Evolutionary conservation across 2,113 vertebrate species (phyloP), one percentile per base, ranked within the genome.

Genomic region (Solenodon paradoxus): DNA sequence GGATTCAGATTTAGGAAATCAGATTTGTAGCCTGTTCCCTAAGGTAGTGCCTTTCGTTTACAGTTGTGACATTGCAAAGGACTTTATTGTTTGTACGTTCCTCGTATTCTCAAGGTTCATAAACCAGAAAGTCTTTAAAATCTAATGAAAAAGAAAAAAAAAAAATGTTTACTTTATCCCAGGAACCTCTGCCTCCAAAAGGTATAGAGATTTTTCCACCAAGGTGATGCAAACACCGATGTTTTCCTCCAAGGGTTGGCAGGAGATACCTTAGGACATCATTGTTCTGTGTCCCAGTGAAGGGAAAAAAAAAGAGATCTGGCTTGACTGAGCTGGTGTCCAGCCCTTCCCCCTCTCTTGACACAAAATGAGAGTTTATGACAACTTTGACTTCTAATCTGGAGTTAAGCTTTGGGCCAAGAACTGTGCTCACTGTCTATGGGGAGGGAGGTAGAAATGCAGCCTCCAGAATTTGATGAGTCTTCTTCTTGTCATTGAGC

Each of bases 301-400:
- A 77, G 55, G 17, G 28, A 20, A 0, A 8, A 2, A 8, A 2
- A 3, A 40, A 64, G 40, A 38, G 32, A 49, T 47, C 15, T 10
- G 35, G 24, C 66, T 89, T 47, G 63, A 66, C 59, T 78, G 24
- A 32, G 13, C 12, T 42, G 16, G 13, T 8, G 5, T 0, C 9
- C 72, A 38, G 32, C 24, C n/a, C n/a, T n/a, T 9, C 17, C 26
- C 12, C 32, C 12, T 0, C 1, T 13, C 74, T 45, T 82, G 19
- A 4, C 40, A 15, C 9, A 1, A 1, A 4, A 4, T 12, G 8
- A 20, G 35, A 24, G 24, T 9, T 61, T 22, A 42, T 40, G 4
- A 35, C 49, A 1, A 7, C 19, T 30, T 3, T 75, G 22, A 3
- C 22, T 35, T 32, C 40, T 61, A 30, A 40, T 28, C 77, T 63